Base-by-base conservation (phyloP, 1,140 invertebrate genomes). In the Rhagoletis zephyria region DNA sequence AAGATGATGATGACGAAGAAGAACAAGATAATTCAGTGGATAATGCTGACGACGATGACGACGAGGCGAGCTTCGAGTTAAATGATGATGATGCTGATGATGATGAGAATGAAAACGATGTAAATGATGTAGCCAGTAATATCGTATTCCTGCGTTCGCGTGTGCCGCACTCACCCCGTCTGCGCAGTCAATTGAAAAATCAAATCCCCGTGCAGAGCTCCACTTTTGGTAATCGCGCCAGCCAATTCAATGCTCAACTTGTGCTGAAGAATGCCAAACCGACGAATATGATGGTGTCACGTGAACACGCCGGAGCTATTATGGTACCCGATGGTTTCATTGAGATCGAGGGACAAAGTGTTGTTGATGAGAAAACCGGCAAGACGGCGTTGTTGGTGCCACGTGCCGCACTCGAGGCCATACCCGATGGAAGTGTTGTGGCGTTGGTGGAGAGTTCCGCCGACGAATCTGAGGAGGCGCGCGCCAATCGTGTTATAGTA, bases 271-370 rank as follows among this genome's bases (percentile, higher is more conserved):
- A 90, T 60, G 90, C 89, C 16, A 89, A 90, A 64, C 77, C 88
- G 48, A 90, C 90, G 9, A 91, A 92, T 30, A 92, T 92, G 91
- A 89, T 92, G 90, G 90, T 92, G 48, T 70, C 90, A 2, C 81
- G 90, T 3, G 91, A 92, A 61, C 90, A 92, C 87, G 91, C 91
- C 12, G 91, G 91, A 2, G 91, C 91, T 87, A 91, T 92, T 7
- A 91, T 92, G 90, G 91, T 92, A 63, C 91, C 91, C 88, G 91
- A 92, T 56, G 91, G 90, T 86, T 89, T 92, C 65, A 91, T 92
- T 40, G 91, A 92, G 67, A 92, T 92, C 89, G 91, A 92, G 87
- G 91, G 91, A 6, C 91, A 92, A 86, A 92, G 90, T 67, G 90
- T 92, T 0, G 87, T 92, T 19, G 91, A 92, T 16, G 90, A 91